phyloP scores from a whole-genome alignment of 2,888 invertebrate genomes.

The Hypomecis punctinalis region DNA sequence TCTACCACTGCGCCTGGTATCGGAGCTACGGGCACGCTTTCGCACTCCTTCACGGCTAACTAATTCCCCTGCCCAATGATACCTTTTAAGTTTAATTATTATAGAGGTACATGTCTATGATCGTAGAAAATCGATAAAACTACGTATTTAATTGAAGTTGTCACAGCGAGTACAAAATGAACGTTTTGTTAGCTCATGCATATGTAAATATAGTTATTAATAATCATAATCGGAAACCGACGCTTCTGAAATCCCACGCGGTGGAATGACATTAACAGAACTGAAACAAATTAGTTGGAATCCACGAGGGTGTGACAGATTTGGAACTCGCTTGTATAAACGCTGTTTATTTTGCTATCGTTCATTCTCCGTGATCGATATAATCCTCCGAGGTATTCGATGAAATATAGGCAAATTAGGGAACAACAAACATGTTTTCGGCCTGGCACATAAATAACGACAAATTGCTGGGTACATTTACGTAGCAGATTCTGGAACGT shows the following conservation, averaged over 20 bases:
- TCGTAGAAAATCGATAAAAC: too few species aligned
- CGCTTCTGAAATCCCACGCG: constrained; percentile 6
- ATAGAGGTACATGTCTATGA: too few species aligned
- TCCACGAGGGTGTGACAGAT: constrained; percentile 35
- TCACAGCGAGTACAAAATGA: too few species aligned
- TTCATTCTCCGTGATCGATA: constrained; percentile 33
- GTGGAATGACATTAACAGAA: constrained; percentile 22
- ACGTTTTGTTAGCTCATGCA: not conserved
- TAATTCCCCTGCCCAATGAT: too few species aligned
- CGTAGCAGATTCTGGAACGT: constrained; percentile 31
- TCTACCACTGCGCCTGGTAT: too few species aligned
- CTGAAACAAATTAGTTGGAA: constrained; percentile 30
- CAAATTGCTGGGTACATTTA: constrained; percentile 43
- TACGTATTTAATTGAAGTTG: too few species aligned
- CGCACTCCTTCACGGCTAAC: too few species aligned
- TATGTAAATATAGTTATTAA: constrained; percentile 2
- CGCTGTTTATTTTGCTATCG: constrained; percentile 33
- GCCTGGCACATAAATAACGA: constrained; percentile 38
- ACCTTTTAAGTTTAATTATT: too few species aligned
- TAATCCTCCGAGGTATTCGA: constrained; percentile 38
- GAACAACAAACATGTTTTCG: constrained; percentile 41
- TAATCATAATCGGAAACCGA: constrained; percentile 7
- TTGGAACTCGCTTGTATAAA: constrained; percentile 25
- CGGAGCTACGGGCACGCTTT: too few species aligned
- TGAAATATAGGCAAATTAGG: constrained; percentile 42